Evolutionary conservation across 1,140 invertebrate species (phyloP), one percentile per base, ranked within the genome.

Genomic region (Drusus annulatus): DNA sequence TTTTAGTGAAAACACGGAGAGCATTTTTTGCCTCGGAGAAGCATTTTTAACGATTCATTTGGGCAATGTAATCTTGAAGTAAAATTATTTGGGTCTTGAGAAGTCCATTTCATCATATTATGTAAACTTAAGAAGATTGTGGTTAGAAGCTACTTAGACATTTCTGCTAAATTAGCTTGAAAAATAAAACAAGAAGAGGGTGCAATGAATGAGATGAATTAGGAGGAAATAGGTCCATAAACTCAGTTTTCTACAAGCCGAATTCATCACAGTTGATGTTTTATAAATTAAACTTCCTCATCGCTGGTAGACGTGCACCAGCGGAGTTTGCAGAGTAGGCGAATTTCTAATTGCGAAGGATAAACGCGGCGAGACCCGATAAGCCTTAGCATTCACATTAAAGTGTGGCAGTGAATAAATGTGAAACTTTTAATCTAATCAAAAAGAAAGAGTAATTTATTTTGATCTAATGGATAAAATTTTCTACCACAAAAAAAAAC

Each of bases 401-500:
- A 75, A 80, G 45, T 75, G 71, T 80, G 79, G 65, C 79, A 80
- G 71, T 0, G 79, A 80, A 80, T 80, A 80, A 80, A 80, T 76
- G 76, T 80, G 23, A 23, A 80, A 80, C 71, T 80, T 80, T 80
- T 80, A 80, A 80, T 80, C 71, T 75, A 80, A 80, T 80, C 71
- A 74, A 52, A 45, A 76, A 63, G 28, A 63, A 68, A 45, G 31
- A 21, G 45, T n/a, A 31, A 56, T 25, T 78, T 78, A 56, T 69
- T 69, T 56, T 23, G 50, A 79, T 71, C 28, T 79, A 71, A 69
- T 36, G 63, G 77, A 31, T 36, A 56, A 71, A 79, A 51, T 23
- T 71, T n/a, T 36, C n/a, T 15, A 71, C n/a, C 60, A n/a, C 23
- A 60, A 65, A 78, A 65, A 78, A 65, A 65, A 23, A 13, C 0